These are phyloP conservation scores for Corythucha ciliata DNA, from an alignment of 2,888 invertebrate species.

Conservation along the genomic window DNA sequence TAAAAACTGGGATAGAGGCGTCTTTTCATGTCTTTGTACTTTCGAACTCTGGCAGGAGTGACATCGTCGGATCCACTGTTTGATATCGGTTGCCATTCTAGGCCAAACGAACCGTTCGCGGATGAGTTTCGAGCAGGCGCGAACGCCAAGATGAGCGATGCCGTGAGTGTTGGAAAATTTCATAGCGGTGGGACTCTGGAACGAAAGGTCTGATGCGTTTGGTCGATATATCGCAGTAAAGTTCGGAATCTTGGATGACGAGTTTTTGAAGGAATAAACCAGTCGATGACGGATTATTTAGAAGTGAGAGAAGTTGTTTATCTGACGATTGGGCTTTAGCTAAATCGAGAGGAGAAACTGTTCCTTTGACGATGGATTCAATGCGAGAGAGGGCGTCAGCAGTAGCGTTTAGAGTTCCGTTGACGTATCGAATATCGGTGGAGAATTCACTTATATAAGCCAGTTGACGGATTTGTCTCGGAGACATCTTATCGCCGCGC, in stretches of 20 bases:
- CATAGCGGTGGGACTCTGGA: neutral
- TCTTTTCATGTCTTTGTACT: constrained; percentile 11
- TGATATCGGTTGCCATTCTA: constrained; percentile 9
- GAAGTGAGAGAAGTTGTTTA: neutral
- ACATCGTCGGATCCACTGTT: constrained; percentile 9
- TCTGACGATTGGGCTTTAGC: neutral
- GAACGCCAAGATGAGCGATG: constrained; percentile 1
- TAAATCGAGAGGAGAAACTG: constrained; percentile 7
- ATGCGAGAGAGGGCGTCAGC: constrained; percentile 10
- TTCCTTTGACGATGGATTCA: neutral
- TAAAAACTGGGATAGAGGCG: neutral
- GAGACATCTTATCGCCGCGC: constrained; percentile 18
- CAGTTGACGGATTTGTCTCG: constrained; percentile 22
- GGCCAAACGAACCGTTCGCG: constrained; percentile 14
- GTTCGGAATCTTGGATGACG: neutral
- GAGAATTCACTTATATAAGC: constrained; percentile 27
- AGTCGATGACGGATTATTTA: neutral
- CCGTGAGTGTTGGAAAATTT: constrained; percentile 12
- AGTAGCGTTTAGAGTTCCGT: constrained; percentile 3
- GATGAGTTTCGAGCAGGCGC: constrained; percentile 11
- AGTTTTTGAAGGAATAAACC: neutral
- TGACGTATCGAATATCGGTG: constrained; percentile 9
- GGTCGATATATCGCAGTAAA: constrained; percentile 13
- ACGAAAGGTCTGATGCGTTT: constrained; percentile 11
- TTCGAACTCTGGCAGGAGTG: constrained; percentile 40